These are phyloP conservation scores for Conus canariensis DNA, from an alignment of 2,888 invertebrate species.

Conservation along the genomic window DNA sequence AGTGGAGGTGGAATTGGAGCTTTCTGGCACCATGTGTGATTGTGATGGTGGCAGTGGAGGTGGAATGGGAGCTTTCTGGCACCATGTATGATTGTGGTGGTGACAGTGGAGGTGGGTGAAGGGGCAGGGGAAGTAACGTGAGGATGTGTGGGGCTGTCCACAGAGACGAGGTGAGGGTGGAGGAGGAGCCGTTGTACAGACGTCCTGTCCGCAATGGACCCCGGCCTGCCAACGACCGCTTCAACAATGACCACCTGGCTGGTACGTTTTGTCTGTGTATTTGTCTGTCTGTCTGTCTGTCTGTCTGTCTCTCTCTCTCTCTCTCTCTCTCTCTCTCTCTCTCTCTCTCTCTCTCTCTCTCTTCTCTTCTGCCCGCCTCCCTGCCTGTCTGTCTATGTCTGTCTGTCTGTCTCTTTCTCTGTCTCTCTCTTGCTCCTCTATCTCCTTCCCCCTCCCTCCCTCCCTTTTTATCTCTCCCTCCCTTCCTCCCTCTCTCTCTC, in stretches of 20 bases:
- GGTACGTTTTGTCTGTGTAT: slow-evolving; percentile 15
- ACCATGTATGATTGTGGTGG: too few relatives aligned
- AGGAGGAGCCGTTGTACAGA: slow-evolving; percentile 37
- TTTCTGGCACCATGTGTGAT: too few relatives aligned
- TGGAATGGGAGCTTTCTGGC: too few relatives aligned
- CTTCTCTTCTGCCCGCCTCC: background rate
- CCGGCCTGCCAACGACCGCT: slow-evolving; percentile 33
- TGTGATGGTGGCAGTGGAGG: too few relatives aligned
- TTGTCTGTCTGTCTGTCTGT: background rate
- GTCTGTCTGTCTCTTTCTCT: too few relatives aligned
- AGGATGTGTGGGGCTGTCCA: background rate
- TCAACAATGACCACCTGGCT: slow-evolving; percentile 37
- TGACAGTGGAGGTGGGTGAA: background rate
- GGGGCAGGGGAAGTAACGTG: background rate
- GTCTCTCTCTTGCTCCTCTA: too few relatives aligned
- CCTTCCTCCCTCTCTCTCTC: background rate
- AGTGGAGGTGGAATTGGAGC: too few relatives aligned
- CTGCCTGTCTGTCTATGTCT: background rate
- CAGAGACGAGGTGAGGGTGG: slow-evolving; percentile 49
- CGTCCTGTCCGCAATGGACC: slow-evolving; percentile 35
- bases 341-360: background rate
- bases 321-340: background rate
- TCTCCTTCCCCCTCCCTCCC: too few relatives aligned
- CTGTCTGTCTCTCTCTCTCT: background rate
- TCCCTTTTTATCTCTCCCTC: background rate